Base-by-base conservation (phyloP, 2,113 vertebrate species). In the Platichthys flesus region DNA sequence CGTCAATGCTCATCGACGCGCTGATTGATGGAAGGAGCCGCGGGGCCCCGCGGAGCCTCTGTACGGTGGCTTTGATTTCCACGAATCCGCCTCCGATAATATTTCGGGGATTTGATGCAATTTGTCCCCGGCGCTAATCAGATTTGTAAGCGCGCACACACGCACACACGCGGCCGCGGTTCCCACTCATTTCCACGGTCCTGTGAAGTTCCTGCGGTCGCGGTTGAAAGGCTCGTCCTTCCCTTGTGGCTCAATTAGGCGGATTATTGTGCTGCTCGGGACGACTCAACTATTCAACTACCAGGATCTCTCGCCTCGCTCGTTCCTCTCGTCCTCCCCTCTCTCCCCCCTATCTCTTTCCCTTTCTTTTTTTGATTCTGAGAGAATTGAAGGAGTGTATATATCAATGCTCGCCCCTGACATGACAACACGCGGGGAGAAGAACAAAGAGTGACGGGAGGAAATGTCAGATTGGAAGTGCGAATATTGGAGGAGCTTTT, bases 211-310 rank as follows among this genome's bases (percentile, higher is more conserved):
- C 42, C 76, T 73, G 23, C 55, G 71, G 93, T 95, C 95, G 92
- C 88, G 93, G 76, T 92, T 94, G 95, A 95, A 95, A 94, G 93
- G 85, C 92, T 93, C 79, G 81, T 81, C 86, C 62, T 81, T 97
- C 97, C 97, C 97, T 85, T 63, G 96, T 95, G 98, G 94, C 94
- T 97, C 96, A 98, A 98, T 99, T 98, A 98, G 96, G 93, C 83
- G 95, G 96, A 98, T 99, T 98, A 98, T 98, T 96, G 96, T 95
- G 93, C 92, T 96, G 90, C 95, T 95, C 93, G 87, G 91, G 94
- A 94, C 94, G 92, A 95, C 94, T 94, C 94, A 93, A 89, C 94
- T 92, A 88, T 93, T 95, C 94, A 90, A 91, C 93, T 91, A 89
- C 75, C 89, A 79, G 85, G 74, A 87, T 83, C 84, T 78, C 83